phyloP scores from a whole-genome alignment of 2,888 invertebrate species.

The Apamea monoglypha region DNA sequence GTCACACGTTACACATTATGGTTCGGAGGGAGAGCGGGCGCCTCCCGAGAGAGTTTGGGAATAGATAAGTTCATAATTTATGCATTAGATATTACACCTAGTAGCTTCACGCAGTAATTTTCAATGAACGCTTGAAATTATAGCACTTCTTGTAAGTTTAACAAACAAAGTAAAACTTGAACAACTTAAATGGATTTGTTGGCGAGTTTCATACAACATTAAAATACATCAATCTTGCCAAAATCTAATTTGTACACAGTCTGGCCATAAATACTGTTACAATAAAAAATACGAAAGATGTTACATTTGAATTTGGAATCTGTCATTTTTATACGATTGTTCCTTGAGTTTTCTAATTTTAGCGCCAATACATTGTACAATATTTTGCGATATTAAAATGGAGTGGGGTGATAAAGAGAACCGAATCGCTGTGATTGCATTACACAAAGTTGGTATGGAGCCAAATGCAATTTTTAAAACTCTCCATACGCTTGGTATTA shows the following conservation, averaged over 20 bases:
- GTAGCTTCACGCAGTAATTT: slow-evolving; percentile 67
- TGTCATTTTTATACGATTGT: too few relatives aligned
- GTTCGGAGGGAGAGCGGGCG: slow-evolving; percentile 69
- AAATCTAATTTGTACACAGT: slow-evolving; percentile 26
- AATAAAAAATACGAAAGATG: too few relatives aligned
- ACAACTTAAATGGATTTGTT: slow-evolving; percentile 42
- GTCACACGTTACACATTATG: slow-evolving; percentile 75
- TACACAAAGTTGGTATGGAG: too few relatives aligned
- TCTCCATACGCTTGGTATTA: too few relatives aligned
- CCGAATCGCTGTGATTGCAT: too few relatives aligned
- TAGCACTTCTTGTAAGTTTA: slow-evolving; percentile 40
- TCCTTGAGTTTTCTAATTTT: too few relatives aligned
- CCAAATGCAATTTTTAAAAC: too few relatives aligned
- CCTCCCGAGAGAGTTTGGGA: slow-evolving; percentile 70
- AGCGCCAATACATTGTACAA: too few relatives aligned
- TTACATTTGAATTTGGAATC: too few relatives aligned
- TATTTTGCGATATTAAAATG: too few relatives aligned
- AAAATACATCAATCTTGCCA: slow-evolving; percentile 33
- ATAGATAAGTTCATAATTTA: slow-evolving; percentile 83
- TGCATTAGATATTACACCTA: slow-evolving; percentile 78
- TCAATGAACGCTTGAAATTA: slow-evolving; percentile 57
- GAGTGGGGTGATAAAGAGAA: too few relatives aligned
- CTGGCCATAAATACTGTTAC: too few relatives aligned
- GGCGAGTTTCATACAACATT: slow-evolving; percentile 30
- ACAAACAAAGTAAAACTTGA: slow-evolving; percentile 52